phyloP scores from a whole-genome alignment of 2,888 invertebrate genomes.

The Fissipunctia ypsillon region DNA sequence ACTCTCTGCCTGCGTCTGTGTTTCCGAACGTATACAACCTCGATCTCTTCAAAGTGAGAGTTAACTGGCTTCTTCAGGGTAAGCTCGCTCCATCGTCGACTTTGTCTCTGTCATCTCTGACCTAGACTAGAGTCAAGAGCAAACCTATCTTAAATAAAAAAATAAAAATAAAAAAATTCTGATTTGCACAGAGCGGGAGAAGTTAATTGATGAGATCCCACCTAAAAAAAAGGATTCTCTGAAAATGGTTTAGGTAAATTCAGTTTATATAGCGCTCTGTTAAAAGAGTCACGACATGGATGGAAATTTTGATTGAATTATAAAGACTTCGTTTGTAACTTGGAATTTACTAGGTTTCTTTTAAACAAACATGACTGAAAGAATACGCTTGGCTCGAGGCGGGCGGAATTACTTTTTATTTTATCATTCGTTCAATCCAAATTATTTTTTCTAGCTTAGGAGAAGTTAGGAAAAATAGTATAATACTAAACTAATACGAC shows the following conservation, averaged over 20 bases:
- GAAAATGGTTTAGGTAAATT: background rate
- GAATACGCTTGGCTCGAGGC: conserved; percentile 14
- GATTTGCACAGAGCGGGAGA: too few species aligned
- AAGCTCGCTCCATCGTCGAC: too few species aligned
- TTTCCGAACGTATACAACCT: too few species aligned
- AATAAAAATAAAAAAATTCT: too few species aligned
- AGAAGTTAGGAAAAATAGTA: background rate
- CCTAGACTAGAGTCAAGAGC: too few species aligned
- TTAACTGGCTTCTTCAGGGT: too few species aligned
- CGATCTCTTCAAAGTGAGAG: too few species aligned
- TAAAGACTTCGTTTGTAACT: conserved; percentile 7
- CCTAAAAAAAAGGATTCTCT: too few species aligned
- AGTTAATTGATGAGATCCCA: too few species aligned
- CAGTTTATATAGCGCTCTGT: background rate
- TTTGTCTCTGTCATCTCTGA: too few species aligned
- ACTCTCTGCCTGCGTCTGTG: too few species aligned
- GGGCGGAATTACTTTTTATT: conserved; percentile 27
- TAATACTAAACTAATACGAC: background rate
- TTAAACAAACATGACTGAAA: conserved; percentile 22
- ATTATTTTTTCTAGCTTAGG: background rate
- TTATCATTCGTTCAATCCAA: conserved; percentile 23
- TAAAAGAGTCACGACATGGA: conserved; percentile 3
- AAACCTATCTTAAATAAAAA: too few species aligned
- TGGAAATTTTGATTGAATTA: conserved; percentile 29
- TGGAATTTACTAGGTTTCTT: conserved; percentile 28